A percentile compares a stretch with the other conserved stretches of the same genome.
phyloP scores from a whole-genome alignment of 1,140 invertebrate genomes.

The Subanguina moxae region DNA sequence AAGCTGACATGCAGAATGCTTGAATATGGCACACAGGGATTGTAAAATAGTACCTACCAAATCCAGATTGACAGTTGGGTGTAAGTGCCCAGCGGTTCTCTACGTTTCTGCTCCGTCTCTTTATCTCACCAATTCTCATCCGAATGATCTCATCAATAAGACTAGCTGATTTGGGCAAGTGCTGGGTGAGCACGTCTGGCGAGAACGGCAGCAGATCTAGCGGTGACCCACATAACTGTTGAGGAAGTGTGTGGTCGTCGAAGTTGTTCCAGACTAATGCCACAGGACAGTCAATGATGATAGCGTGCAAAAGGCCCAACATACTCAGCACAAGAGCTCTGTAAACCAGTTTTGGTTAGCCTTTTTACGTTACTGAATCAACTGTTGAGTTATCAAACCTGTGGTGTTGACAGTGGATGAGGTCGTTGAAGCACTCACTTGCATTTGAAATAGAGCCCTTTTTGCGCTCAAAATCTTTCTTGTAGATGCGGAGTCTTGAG shows the following conservation, averaged over 20 bases:
- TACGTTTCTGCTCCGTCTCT: slow-evolving; percentile 32
- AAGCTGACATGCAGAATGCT: no score
- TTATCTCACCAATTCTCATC: slow-evolving; percentile 38
- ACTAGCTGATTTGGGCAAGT: slow-evolving; percentile 31
- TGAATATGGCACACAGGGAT: no score
- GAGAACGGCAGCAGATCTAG: slow-evolving; percentile 37
- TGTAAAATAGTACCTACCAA: slow-evolving; percentile 34
- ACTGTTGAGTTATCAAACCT: no score
- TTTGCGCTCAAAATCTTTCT: slow-evolving; percentile 33
- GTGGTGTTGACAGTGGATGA: slow-evolving; percentile 45
- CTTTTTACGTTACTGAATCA: no score
- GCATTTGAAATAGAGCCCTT: slow-evolving; percentile 25
- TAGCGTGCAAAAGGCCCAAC: slow-evolving; percentile 42
- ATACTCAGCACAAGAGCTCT: slow-evolving; percentile 35
- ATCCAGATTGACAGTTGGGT: slow-evolving; percentile 33
- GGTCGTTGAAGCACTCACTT: slow-evolving; percentile 39
- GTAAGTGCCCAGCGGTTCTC: slow-evolving; percentile 47
- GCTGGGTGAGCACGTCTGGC: slow-evolving; percentile 23
- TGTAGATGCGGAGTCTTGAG: slow-evolving; percentile 37
- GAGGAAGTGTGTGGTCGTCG: slow-evolving; percentile 21
- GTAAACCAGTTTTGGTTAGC: no score
- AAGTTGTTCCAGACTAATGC: slow-evolving; percentile 48
- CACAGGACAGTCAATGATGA: slow-evolving; percentile 45
- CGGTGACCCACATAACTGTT: slow-evolving; percentile 45
- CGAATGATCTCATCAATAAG: slow-evolving; percentile 25